Conservation (phyloP, 2,113 vertebrate genomes). For the Lagopus leucura region DNA sequence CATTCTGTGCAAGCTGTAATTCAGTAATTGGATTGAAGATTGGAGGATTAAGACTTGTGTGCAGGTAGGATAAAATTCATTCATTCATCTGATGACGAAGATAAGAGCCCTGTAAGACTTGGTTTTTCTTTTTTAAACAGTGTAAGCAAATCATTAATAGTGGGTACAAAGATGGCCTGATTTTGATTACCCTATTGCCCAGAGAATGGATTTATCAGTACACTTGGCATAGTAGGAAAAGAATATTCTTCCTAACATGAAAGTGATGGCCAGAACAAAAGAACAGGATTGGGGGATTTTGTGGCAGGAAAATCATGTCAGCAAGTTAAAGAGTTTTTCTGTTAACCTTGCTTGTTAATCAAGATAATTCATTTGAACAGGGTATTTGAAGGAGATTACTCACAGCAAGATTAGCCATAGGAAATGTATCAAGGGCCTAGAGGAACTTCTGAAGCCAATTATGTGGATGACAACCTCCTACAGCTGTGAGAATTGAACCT, state of each 20-base stretch:
- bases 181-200: neutral
- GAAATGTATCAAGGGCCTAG: constrained; percentile 28
- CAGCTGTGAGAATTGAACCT: constrained; percentile 51
- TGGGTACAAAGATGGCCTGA: neutral
- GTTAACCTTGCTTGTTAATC: constrained; percentile 55
- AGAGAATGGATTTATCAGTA: neutral
- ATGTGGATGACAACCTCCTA: constrained; percentile 32
- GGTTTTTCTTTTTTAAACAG: neutral
- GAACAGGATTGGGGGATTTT: neutral
- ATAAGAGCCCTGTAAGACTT: neutral
- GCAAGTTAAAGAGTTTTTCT: constrained; percentile 10
- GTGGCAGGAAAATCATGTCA: constrained; percentile 22
- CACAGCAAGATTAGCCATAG: constrained; percentile 55
- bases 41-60: neutral
- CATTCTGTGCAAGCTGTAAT: neutral
- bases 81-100: neutral
- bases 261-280: neutral
- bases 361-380: constrained; percentile 54
- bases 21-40: neutral
- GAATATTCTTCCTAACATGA: neutral
- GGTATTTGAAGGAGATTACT: constrained; percentile 62
- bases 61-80: neutral
- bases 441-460: constrained; percentile 57
- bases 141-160: neutral
- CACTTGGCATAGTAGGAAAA: neutral